These are phyloP conservation scores for Setophaga coronata DNA, from an alignment of 2,113 vertebrate genomes.

Conservation along the genomic window DNA sequence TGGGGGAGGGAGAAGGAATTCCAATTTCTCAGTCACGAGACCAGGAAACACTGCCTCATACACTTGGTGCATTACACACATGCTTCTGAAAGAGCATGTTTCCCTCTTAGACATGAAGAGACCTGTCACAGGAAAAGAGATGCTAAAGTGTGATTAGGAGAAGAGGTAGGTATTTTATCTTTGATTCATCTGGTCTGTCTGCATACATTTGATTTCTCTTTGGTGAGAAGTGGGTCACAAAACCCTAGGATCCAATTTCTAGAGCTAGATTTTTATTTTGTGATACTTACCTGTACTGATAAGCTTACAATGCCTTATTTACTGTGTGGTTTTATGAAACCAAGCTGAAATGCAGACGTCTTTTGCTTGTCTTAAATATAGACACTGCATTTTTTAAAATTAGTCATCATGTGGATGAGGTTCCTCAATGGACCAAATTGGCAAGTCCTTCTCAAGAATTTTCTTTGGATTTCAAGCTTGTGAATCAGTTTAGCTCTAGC, in stretches of 20 bases:
- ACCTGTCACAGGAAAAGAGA: background rate
- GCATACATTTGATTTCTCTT: background rate
- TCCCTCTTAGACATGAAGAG: background rate
- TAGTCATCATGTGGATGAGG: background rate
- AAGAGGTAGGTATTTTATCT: background rate
- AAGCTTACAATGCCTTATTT: background rate
- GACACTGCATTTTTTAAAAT: background rate
- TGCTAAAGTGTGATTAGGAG: background rate
- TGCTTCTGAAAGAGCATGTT: background rate
- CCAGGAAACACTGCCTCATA: background rate
- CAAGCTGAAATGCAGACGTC: background rate
- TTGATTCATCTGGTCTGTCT: background rate
- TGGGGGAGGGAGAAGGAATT: conserved; percentile 39
- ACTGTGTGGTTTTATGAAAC: background rate
- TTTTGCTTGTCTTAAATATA: background rate
- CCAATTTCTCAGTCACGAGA: background rate
- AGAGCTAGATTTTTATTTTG: background rate
- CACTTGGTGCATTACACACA: background rate
- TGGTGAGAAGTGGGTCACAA: background rate
- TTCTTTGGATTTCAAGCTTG: background rate
- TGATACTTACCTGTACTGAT: background rate
- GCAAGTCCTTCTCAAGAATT: background rate
- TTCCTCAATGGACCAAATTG: background rate
- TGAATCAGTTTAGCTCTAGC: background rate
- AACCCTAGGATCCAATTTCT: background rate